Conservation (phyloP, 2,113 vertebrate genomes). For the Amphilophus citrinellus region DNA sequence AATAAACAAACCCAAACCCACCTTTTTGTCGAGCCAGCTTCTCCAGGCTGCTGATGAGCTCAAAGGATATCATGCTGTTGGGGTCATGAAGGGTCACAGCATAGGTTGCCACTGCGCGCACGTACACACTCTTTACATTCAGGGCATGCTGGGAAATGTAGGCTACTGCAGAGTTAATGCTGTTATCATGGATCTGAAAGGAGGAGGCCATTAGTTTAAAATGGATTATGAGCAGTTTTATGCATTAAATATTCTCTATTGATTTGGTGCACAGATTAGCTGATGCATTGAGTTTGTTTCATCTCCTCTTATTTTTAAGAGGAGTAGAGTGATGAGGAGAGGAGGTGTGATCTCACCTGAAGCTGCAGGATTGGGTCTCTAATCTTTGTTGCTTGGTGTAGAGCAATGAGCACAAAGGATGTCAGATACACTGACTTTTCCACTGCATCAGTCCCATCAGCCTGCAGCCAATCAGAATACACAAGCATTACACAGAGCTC, state of each 20-base stretch:
- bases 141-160: constrained; percentile 82
- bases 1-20: background rate
- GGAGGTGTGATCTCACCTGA: constrained; percentile 31
- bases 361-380: constrained; percentile 79
- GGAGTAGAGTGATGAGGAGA: background rate
- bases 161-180: constrained; percentile 75
- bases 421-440: constrained; percentile 88
- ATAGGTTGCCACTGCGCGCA: constrained; percentile 84
- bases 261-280: too few relatives aligned
- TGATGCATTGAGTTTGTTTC: background rate
- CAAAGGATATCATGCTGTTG: background rate
- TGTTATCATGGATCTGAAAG: constrained; percentile 81
- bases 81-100: constrained; percentile 84
- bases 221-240: background rate
- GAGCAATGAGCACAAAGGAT: constrained; percentile 87
- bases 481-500: background rate
- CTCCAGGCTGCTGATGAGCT: constrained; percentile 74
- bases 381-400: constrained; percentile 80
- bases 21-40: constrained; percentile 79
- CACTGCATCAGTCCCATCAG: constrained; percentile 55
- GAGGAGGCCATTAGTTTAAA: background rate
- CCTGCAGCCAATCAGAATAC: constrained; percentile 63
- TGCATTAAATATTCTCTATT: background rate
- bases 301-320: background rate
- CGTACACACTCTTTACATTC: constrained; percentile 83